Base-by-base conservation (phyloP, 2,797 vertebrate genomes). In the Anniella stebbinsi region DNA sequence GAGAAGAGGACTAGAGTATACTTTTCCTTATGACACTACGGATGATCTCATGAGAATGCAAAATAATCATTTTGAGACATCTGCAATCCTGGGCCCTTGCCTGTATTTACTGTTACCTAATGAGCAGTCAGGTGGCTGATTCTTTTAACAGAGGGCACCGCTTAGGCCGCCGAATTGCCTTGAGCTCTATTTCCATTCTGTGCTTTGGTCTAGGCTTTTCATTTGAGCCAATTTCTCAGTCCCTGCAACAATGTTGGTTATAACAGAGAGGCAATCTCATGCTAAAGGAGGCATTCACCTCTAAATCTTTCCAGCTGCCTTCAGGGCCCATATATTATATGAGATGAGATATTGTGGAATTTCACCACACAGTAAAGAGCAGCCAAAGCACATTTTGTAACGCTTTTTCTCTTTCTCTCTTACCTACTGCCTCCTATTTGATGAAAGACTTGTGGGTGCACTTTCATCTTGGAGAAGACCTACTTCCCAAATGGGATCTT, bases 371-470 rank as follows among this genome's bases (percentile, higher is more conserved):
- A 96, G 95, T 96, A 94, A 93, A 96, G 96, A 96, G 96, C 96
- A 97, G 96, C 96, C 96, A 95, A 94, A 96, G 97, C 96, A 95
- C 96, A 97, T 95, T 95, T 96, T 95, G 94, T 89, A 88, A 91
- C 93, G 33, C 51, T 67, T 93, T 94, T 95, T 95, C 94, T 38
- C 54, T 66, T n/a, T n/a, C 51, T 54, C 63, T 60, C 96, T 96
- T 96, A 69, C 93, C 95, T 96, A 95, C 95, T 95, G 95, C 96
- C 96, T 96, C 95, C 93, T 91, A 93, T 97, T 96, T 97, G 97
- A 97, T 96, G 95, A 97, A 97, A 97, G 96, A 97, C 95, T 96
- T 97, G 96, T 94, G 96, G 97, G 97, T 97, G 96, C 96, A 94
- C 96, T 96, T 97, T 97, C 97, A 97, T 97, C 96, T 97, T 96